Conservation (phyloP, 2,113 vertebrate genomes). For the Brachionichthys hirsutus region DNA sequence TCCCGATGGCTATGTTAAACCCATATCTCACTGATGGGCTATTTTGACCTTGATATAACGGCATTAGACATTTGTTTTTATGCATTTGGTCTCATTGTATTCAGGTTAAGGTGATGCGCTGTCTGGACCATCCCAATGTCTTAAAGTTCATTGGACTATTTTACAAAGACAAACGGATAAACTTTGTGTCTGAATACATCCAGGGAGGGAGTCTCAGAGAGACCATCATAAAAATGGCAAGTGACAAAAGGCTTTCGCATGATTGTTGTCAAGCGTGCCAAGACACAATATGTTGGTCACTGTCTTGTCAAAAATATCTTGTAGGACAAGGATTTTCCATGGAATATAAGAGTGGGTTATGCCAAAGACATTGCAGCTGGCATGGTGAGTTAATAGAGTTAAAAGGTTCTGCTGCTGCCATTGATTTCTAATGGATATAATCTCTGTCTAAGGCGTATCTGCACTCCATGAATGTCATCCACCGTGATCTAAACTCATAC, state of each 20-base stretch:
- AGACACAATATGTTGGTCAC: neutral
- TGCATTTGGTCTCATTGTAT: neutral
- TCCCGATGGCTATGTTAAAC: neutral
- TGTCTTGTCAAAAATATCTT: conserved; percentile 1
- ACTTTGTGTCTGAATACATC: conserved; percentile 96
- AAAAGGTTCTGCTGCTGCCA: neutral
- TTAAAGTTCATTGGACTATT: conserved; percentile 95
- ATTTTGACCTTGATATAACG: neutral
- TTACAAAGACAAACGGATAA: conserved; percentile 95
- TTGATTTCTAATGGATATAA: neutral
- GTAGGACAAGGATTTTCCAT: conserved; percentile 88
- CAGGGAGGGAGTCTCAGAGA: conserved; percentile 89
- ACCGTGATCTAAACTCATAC: conserved; percentile 95
- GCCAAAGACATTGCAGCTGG: conserved; percentile 94
- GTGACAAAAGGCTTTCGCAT: conserved; percentile 1
- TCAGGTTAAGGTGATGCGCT: conserved; percentile 98
- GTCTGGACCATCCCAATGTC: conserved; percentile 95
- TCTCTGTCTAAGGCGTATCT: conserved; percentile 82
- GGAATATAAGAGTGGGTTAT: conserved; percentile 89
- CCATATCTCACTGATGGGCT: neutral
- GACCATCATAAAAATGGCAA: conserved; percentile 90
- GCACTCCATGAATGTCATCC: conserved; percentile 98
- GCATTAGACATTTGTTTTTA: neutral
- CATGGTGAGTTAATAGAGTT: conserved; percentile 80
- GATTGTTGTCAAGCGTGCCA: neutral